Conservation (phyloP, 35 echinoderm and acorn worm species). For the Apostichopus californicus region DNA sequence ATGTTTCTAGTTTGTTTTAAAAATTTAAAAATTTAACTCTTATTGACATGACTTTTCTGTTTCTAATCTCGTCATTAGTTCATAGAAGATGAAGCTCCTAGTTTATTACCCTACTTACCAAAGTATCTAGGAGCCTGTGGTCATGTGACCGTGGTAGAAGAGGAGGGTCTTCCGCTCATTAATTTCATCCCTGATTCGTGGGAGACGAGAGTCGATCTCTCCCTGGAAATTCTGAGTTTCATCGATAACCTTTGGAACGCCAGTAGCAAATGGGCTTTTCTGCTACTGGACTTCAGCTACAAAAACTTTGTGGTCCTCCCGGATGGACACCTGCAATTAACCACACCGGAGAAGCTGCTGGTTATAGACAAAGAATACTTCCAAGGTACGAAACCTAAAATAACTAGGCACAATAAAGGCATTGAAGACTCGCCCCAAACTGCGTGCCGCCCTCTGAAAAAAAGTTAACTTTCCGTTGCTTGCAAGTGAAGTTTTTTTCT, state of each 20-base stretch:
- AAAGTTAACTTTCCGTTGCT: too few species aligned
- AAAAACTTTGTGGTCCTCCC: constrained; percentile 54
- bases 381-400: background rate
- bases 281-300: constrained; percentile 52
- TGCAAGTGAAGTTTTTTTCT: too few species aligned
- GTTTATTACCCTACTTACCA: constrained; percentile 37
- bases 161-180: constrained; percentile 46
- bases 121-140: constrained; percentile 49
- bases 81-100: constrained; percentile 39
- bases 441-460: too few species aligned
- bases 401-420: too few species aligned
- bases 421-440: too few species aligned
- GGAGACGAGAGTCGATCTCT: constrained; percentile 32
- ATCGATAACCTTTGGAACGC: constrained; percentile 48
- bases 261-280: constrained; percentile 41
- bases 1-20: too few species aligned
- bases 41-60: too few species aligned
- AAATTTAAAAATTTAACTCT: too few species aligned
- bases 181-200: constrained; percentile 49
- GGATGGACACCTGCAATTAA: constrained; percentile 26
- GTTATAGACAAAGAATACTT: constrained; percentile 51
- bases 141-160: constrained; percentile 40
- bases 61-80: constrained; percentile 3
- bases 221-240: constrained; percentile 33
- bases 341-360: constrained; percentile 48